phyloP scores from a whole-genome alignment of 2,888 invertebrate genomes.

The Reticulitermes lucifugus region DNA sequence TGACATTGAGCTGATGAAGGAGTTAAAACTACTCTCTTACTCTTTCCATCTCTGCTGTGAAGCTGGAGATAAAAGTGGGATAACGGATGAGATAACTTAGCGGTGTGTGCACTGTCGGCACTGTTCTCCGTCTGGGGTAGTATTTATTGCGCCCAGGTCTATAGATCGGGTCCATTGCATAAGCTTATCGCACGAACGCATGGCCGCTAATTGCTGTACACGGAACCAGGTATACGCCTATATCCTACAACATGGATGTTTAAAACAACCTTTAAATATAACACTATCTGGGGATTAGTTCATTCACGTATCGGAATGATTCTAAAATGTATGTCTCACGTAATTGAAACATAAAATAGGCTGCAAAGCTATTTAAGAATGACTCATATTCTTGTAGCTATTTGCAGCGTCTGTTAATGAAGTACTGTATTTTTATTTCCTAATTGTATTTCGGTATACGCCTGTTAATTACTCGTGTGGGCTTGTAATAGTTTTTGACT shows the following conservation, averaged over 20 bases:
- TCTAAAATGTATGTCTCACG: no score
- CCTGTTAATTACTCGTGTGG: no score
- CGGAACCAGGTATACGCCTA: background rate
- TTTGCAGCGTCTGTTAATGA: no score
- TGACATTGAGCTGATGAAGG: background rate
- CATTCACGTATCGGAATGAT: no score
- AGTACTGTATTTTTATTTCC: no score
- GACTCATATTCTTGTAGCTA: no score
- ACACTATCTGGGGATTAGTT: no score
- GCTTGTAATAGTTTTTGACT: no score
- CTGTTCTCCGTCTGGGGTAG: background rate
- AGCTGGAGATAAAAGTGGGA: background rate
- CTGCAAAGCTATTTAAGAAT: no score
- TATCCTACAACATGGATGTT: background rate
- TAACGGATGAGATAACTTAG: background rate
- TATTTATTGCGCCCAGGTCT: slow-evolving; percentile 24
- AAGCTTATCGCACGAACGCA: slow-evolving; percentile 30
- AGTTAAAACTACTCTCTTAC: background rate
- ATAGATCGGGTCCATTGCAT: slow-evolving; percentile 34
- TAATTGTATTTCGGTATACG: no score
- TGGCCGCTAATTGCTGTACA: slow-evolving; percentile 10
- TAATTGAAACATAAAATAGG: no score
- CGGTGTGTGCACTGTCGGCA: slow-evolving; percentile 10
- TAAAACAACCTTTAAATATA: background rate
- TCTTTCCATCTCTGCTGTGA: background rate